These are phyloP conservation scores for Poeciliopsis turneri DNA, from an alignment of 2,797 vertebrate genomes.

Conservation along the genomic window DNA sequence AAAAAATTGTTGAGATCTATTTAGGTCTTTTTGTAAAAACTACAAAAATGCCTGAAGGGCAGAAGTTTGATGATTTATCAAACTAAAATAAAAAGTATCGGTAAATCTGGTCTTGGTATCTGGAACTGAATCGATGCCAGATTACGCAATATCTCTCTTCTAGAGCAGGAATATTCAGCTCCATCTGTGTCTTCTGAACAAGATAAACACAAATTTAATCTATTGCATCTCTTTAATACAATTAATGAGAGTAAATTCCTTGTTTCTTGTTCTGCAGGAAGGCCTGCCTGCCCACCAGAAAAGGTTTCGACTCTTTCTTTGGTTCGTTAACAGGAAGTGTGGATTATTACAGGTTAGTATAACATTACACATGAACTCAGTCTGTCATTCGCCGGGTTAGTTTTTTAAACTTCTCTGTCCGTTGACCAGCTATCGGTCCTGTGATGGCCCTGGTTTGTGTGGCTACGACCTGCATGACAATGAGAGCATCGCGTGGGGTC, in stretches of 20 bases:
- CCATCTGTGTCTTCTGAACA: not conserved
- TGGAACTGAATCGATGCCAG: too few species aligned
- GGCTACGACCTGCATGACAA: slow-evolving; percentile 94
- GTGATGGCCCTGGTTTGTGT: slow-evolving; percentile 89
- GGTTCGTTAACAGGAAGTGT: slow-evolving; percentile 95
- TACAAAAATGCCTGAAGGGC: too few species aligned
- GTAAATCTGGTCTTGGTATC: too few species aligned
- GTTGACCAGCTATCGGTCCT: slow-evolving; percentile 85
- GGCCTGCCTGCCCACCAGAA: slow-evolving; percentile 90
- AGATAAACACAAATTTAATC: not conserved
- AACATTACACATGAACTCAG: not conserved
- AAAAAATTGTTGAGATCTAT: too few species aligned
- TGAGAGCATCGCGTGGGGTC: slow-evolving; percentile 91
- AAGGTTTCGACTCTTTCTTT: slow-evolving; percentile 93
- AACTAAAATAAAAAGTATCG: too few species aligned
- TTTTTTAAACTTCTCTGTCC: not conserved
- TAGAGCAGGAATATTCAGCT: not conserved
- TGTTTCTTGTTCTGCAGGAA: slow-evolving; percentile 48
- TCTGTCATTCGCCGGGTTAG: not conserved
- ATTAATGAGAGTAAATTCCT: not conserved
- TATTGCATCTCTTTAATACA: not conserved
- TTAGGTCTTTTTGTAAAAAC: too few species aligned
- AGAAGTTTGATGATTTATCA: too few species aligned
- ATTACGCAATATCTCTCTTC: not conserved
- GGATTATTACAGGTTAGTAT: slow-evolving; percentile 87